Base-by-base conservation (phyloP, 2,888 invertebrate genomes). In the Belgica antarctica region DNA sequence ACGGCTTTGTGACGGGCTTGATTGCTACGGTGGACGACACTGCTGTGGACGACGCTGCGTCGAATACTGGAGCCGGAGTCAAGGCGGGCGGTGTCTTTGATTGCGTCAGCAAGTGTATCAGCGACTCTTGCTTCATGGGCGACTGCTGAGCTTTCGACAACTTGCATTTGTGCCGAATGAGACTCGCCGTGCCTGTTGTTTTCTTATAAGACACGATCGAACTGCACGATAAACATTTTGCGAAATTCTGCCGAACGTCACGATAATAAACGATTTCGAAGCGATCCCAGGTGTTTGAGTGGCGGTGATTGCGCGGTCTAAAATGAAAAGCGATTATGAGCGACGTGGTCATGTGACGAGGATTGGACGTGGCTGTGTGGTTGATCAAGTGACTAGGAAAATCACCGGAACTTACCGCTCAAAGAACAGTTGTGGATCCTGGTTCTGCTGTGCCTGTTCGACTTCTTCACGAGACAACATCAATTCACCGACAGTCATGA, bases 231-330 rank as follows among this genome's bases (percentile, higher is more conserved):
- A 70, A 46, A 61, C 70, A 70, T 27, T 70, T 70, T 41, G 70
- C 70, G 19, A 70, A 70, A 46, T 70, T 70, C 28, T 70, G 70
- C 8, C 70, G 70, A 4, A 31, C n/a, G 22, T 68, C 47, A 28
- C 68, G 46, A 72, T 73, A 73, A 34, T 68, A 71, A 19, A 73
- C 72, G 24, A 71, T 69, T 19, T 71, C 68, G 62, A 73, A 73
- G 22, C 71, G 66, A 63, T 71, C 70, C 73, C 73, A 73, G 2
- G 68, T 68, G 2, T 47, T 12, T 7, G 28, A 28, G 27, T 68
- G 68, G 10, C 68, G 68, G 34, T 68, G 68, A 68, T 68, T 68
- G 47, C 68, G 22, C n/a, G 68, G 68, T 57, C 68, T 68, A 68
- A 52, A 68, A 68, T n/a, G 1, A 7, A 57, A 15, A 57, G 5